Conservation (phyloP, 1,140 invertebrate species). For the Leptopilina boulardi region DNA sequence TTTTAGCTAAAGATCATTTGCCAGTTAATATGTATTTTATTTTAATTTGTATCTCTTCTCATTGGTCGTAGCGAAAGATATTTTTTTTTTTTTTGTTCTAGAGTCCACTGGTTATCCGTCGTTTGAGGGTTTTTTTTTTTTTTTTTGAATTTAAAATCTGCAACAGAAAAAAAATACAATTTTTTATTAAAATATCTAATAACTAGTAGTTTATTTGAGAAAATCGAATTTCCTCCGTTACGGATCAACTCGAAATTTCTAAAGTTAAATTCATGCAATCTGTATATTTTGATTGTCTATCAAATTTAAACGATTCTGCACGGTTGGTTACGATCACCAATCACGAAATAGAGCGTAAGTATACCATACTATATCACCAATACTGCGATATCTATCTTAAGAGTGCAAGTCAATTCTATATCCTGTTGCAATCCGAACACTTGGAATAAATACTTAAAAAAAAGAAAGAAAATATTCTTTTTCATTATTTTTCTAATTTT, state of each 20-base stretch:
- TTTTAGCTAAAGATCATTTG: neutral
- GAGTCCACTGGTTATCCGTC: neutral
- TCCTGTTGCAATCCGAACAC: neutral
- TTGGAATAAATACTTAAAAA: too few relatives aligned
- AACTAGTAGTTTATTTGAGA: neutral
- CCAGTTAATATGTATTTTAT: neutral
- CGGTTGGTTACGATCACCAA: neutral
- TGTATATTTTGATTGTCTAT: conserved; percentile 2
- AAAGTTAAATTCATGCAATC: neutral
- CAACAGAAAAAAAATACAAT: neutral
- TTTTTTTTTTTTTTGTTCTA: too few relatives aligned
- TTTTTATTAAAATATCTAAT: neutral
- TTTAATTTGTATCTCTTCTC: neutral
- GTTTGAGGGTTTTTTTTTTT: neutral
- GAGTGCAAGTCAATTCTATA: neutral
- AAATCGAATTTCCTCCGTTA: neutral
- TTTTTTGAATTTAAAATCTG: conserved; percentile 6
- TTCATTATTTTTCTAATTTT: too few relatives aligned
- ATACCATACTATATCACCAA: neutral
- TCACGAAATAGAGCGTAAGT: neutral
- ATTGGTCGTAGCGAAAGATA: neutral
- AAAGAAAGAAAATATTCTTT: too few relatives aligned
- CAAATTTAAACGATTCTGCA: neutral
- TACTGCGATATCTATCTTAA: neutral
- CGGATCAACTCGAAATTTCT: neutral